Evolutionary conservation across 2,113 vertebrate species (phyloP), one percentile per base, ranked within the genome.

Genomic region (Strigops habroptila): DNA sequence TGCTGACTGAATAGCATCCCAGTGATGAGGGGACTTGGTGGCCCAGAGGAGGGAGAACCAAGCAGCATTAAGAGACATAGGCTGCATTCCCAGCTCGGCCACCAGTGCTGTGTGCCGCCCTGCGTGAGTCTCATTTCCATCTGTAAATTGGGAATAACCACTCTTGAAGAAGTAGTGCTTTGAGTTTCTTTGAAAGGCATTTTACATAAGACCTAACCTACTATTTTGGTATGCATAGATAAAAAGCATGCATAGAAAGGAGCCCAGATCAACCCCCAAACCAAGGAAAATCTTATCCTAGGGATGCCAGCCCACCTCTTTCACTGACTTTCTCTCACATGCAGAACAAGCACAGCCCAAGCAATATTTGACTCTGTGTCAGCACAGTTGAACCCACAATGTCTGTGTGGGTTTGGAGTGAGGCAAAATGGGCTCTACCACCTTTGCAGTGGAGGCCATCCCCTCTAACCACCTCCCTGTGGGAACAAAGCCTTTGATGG

Each of bases 271-370:
- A 67, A 78, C 14, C 16, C 37, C 25, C 55, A 79, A 59, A 63
- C 8, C 35, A 71, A 83, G 16, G 31, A 27, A 67, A 88, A 68
- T 4, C 43, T 68, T 19, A 19, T 23, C 33, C 30, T 39, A 22
- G 35, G 30, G 46, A 18, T 0, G 1, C 11, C 57, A 71, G 48
- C 33, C 63, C 67, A 22, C 21, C 16, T 62, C 41, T 64, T 62
- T 48, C 63, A 37, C 31, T 12, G 23, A 16, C 22, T 49, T 0
- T 10, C 35, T 68, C 60, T 48, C 43, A 17, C 0, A 0, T 6
- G 13, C 49, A 74, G n/a, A 82, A 53, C 0, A 0, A 75, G 39
- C 0, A 0, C 67, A 73, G 16, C 41, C 49, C 14, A 21, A 73
- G 46, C 49, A 59, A 19, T 22, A 11, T 35, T 55, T 43, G 73